Evolutionary conservation across 2,797 vertebrate genomes (phyloP), one percentile per base, ranked within the genome.

Genomic region (Parauchenoglanis ngamensis): DNA sequence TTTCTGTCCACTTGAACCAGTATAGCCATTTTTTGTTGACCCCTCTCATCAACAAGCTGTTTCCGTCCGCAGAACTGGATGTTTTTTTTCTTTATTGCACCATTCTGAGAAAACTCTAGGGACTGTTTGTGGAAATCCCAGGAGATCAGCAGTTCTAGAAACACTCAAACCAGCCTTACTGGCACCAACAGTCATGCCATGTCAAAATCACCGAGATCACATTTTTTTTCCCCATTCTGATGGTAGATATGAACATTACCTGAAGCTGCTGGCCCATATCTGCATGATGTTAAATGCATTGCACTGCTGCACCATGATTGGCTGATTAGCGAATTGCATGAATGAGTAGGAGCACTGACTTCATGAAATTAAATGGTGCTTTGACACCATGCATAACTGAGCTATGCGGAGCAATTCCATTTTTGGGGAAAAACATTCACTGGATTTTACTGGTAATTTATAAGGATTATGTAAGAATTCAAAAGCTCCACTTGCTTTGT

Each of bases 401-500:
- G 23, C 3, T 23, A 12, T 28, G 46, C 73, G 28, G 73, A n/a
- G 2, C 25, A 15, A 3, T 49, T 52, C 25, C 46, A 52, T 23
- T 23, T 52, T 76, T n/a, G 72, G 7, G 19, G 10, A 49, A 15
- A 49, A 75, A 5, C 11, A 73, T 25, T 49, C 11, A 49, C 19
- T n/a, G 46, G 44, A 75, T 15, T 75, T 77, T 56, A 17, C 13
- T 10, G 15, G 54, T 31, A 6, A 19, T 54, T 31, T 56, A 21
- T 54, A 77, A 56, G 23, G 49, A 61, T 80, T 59, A 59, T 80
- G 57, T 63, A 81, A 63, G 2, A 63, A 63, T n/a, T 80, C 7
- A 19, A 19, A 49, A 4, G 7, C 44, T 65, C 68, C 44, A 2
- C 23, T 65, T 77, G 23, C 28, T 67, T 54, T 46, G n/a, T 78